Percentiles rank a stretch among this genome's conserved stretches.
Conservation (phyloP, 2,888 invertebrate species). For the Hymenopus coronatus region DNA sequence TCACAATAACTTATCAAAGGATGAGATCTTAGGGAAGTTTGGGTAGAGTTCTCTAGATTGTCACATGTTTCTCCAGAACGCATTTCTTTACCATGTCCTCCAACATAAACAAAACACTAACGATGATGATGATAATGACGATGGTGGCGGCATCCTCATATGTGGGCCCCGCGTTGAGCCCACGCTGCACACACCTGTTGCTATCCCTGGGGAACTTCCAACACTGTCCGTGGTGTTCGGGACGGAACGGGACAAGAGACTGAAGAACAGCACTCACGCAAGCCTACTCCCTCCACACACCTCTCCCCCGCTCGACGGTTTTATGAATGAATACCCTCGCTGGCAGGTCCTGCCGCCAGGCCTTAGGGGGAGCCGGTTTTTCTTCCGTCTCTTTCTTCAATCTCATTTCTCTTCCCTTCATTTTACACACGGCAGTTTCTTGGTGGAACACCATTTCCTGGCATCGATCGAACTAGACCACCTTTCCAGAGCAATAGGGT, state of each 20-base stretch:
- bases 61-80: background rate
- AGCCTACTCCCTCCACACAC: background rate
- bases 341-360: slow-evolving; percentile 9
- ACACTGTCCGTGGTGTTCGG: background rate
- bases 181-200: background rate
- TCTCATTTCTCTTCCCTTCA: background rate
- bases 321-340: slow-evolving; percentile 36
- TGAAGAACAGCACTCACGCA: background rate
- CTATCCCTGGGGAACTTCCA: background rate
- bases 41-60: background rate
- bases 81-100: background rate
- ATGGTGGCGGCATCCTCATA: background rate
- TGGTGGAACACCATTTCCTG: background rate
- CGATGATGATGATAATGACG: background rate
- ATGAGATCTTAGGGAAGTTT: background rate
- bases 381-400: slow-evolving; percentile 1
- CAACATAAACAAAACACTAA: background rate
- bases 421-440: slow-evolving; percentile 7
- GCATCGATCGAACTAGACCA: background rate
- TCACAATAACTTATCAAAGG: background rate
- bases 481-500: too few species aligned
- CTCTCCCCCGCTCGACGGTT: slow-evolving; percentile 17
- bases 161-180: background rate
- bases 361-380: slow-evolving; percentile 12
- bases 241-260: background rate